Evolutionary conservation across 2,888 invertebrate species (phyloP), one percentile per base, ranked within the genome.

Genomic region (Creontiades dilutus): DNA sequence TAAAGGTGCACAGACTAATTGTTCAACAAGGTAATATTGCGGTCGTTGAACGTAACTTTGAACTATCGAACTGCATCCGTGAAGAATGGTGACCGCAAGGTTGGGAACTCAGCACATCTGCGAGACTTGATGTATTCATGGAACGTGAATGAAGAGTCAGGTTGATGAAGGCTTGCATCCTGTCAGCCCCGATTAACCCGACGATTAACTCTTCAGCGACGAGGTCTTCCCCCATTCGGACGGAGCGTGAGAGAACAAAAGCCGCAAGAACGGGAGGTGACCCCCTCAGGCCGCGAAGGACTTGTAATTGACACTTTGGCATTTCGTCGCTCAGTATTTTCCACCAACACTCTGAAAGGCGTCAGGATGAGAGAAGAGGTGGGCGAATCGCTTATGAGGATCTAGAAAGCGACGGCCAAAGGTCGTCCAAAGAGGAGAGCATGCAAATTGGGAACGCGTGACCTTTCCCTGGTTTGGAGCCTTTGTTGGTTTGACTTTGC

Each of bases 341-440:
- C 68, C 68, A 68, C 9, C 68, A 19, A 27, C 57, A 23, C 9
- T 61, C 61, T 19, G 61, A 61, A 19, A 61, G 61, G 61, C 68
- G 68, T 68, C 68, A 68, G 23, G 68, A 68, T 68, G 68, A 68
- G 68, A 61, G 61, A 61, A 68, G 57, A 57, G 68, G 68, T 68
- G 68, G 68, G 68, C 68, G 68, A 68, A 68, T 68, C 68, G 68
- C 80, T 47, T 47, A 48, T 80, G 80, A 80, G 48, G 80, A 80
- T 80, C 80, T 80, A 80, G 80, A 80, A 80, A 80, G 80, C 80
- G 80, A 80, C 46, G 80, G 80, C 47, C 80, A 80, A 80, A 80
- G 80, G 80, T 37, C 46, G 80, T n/a, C 37, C 46, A 37, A 14
- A 37, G 28, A 19, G 19, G 48, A 80, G 48, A 37, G 46, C 80